These are phyloP conservation scores for Macaria notata DNA, from an alignment of 2,888 invertebrate species.

Conservation along the genomic window DNA sequence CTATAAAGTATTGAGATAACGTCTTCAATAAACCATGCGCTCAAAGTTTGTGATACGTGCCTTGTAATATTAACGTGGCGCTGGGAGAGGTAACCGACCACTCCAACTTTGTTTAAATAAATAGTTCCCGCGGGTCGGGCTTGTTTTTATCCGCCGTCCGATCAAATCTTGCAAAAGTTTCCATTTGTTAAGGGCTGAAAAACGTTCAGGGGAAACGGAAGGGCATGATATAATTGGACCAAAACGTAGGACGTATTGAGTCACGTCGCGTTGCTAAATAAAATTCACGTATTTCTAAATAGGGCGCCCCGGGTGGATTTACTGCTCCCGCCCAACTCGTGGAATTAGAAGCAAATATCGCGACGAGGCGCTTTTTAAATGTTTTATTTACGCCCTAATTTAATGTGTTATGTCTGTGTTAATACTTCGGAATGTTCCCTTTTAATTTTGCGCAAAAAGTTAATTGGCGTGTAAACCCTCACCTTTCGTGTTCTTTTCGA, in stretches of 20 bases:
- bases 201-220: slow-evolving; percentile 36
- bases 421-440: slow-evolving; percentile 28
- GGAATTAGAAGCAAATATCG: slow-evolving; percentile 33
- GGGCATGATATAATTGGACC: slow-evolving; percentile 36
- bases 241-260: slow-evolving; percentile 35
- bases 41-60: slow-evolving; percentile 24
- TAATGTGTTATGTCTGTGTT: slow-evolving; percentile 27
- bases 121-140: slow-evolving; percentile 35
- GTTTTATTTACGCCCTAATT: slow-evolving; percentile 34
- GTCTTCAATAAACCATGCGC: slow-evolving; percentile 25
- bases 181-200: slow-evolving; percentile 37
- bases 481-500: slow-evolving; percentile 14
- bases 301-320: slow-evolving; percentile 33
- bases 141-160: slow-evolving; percentile 36
- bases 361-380: slow-evolving; percentile 32
- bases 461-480: slow-evolving; percentile 33
- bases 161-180: slow-evolving; percentile 39
- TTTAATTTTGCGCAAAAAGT: slow-evolving; percentile 32
- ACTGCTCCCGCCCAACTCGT: slow-evolving; percentile 37
- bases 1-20: slow-evolving; percentile 25
- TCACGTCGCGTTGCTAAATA: slow-evolving; percentile 40
- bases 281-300: slow-evolving; percentile 36
- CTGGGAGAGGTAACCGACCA: slow-evolving; percentile 26
- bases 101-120: slow-evolving; percentile 34
- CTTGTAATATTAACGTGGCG: slow-evolving; percentile 21